Evolutionary conservation across 2,888 invertebrate genomes (phyloP).

Genomic region (Aphodius granarius): DNA sequence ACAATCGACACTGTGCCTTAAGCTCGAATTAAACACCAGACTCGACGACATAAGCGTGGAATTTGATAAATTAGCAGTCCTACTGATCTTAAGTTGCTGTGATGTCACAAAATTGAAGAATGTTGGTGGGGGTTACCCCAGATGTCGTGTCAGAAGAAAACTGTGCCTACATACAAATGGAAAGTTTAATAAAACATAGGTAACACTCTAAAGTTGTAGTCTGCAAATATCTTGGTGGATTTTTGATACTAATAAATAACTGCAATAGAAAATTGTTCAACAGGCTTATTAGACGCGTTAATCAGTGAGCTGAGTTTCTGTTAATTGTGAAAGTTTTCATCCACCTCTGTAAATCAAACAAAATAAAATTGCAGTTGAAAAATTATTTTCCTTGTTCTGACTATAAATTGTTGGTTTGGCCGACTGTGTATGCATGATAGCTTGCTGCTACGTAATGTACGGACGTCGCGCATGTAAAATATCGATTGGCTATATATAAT

Average conservation of each 20-base stretch:
- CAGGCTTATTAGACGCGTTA: background rate
- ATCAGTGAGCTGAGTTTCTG: background rate
- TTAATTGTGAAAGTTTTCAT: background rate
- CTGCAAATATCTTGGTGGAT: background rate
- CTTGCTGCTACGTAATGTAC: constrained; percentile 51
- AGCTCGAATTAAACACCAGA: too few relatives aligned
- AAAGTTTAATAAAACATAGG: too few relatives aligned
- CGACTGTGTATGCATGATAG: background rate
- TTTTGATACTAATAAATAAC: background rate
- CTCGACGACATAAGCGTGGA: too few relatives aligned
- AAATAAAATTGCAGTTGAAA: constrained; percentile 22
- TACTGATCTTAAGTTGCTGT: too few relatives aligned
- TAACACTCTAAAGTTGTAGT: too few relatives aligned
- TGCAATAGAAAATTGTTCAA: background rate
- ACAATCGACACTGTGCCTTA: too few relatives aligned
- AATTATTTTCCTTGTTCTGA: background rate
- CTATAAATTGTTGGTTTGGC: background rate
- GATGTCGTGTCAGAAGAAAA: too few relatives aligned
- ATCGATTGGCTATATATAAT: constrained; percentile 47
- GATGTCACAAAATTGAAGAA: too few relatives aligned
- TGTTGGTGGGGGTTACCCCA: too few relatives aligned
- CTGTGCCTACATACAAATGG: too few relatives aligned
- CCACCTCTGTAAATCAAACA: background rate
- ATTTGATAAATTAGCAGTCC: too few relatives aligned
- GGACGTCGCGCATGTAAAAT: constrained; percentile 49